Evolutionary conservation across 2,797 vertebrate genomes (phyloP).

Genomic region (Pyrocephalus nanus): DNA sequence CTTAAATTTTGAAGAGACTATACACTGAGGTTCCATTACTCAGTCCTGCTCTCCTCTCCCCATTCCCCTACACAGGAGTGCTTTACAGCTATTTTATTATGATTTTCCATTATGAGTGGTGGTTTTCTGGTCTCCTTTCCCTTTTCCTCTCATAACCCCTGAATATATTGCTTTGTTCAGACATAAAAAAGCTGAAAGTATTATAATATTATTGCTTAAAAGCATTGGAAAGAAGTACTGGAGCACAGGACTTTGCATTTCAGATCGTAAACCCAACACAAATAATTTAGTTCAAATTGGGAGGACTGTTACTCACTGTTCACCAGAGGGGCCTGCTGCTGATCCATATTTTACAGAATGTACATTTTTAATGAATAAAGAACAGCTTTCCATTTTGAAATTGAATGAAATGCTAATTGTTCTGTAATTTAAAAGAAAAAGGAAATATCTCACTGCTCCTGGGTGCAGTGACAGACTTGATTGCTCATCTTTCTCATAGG

Average conservation of each 20-base stretch:
- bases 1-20: not conserved
- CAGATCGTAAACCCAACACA: slow-evolving; percentile 68
- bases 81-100: slow-evolving; percentile 6
- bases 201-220: slow-evolving; percentile 52
- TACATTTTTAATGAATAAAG: slow-evolving; percentile 75
- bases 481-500: not conserved
- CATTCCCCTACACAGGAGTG: not conserved
- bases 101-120: slow-evolving; percentile 24
- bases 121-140: slow-evolving; percentile 23
- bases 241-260: slow-evolving; percentile 54
- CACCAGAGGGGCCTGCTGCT: slow-evolving; percentile 59
- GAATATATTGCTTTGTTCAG: slow-evolving; percentile 7
- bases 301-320: slow-evolving; percentile 67
- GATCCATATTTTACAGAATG: slow-evolving; percentile 75
- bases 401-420: slow-evolving; percentile 59
- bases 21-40: not conserved
- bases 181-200: slow-evolving; percentile 20
- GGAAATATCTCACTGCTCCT: not conserved
- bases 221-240: slow-evolving; percentile 44
- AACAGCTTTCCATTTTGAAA: slow-evolving; percentile 58
- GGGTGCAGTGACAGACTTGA: not conserved
- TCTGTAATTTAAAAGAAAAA: slow-evolving; percentile 8
- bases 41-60: not conserved
- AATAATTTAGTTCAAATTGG: slow-evolving; percentile 71
- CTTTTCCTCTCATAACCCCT: not conserved